Evolutionary conservation across 2,888 invertebrate species (phyloP).

Genomic region (Drosophila bunnanda): DNA sequence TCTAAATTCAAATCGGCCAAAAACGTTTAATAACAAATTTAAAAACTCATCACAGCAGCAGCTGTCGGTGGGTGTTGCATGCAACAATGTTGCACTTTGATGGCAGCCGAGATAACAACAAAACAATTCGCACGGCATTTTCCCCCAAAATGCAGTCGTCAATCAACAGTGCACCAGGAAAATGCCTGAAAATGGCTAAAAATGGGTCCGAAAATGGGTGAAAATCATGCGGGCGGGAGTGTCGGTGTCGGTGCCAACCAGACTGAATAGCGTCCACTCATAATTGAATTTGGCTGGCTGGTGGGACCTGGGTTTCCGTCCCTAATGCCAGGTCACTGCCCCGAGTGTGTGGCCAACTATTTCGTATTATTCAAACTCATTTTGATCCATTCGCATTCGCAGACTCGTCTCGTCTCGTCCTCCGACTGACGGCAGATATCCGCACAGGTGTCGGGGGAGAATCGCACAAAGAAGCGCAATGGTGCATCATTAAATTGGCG

Average conservation of each 20-base stretch:
- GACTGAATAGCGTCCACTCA: constrained; percentile 53
- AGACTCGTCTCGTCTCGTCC: neutral
- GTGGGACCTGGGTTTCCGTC: neutral
- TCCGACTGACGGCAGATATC: constrained; percentile 2
- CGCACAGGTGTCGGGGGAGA: constrained; percentile 12
- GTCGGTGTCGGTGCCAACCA: constrained; percentile 6
- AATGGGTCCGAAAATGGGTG: constrained; percentile 6
- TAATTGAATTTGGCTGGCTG: constrained; percentile 81
- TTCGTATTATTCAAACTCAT: constrained; percentile 75
- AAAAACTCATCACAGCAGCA: constrained; percentile 68
- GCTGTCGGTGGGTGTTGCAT: constrained; percentile 17
- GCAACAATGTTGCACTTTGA: constrained; percentile 60
- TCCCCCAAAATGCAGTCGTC: constrained; percentile 60
- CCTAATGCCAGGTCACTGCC: constrained; percentile 25
- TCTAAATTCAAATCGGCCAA: constrained; percentile 74
- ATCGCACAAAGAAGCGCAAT: constrained; percentile 14
- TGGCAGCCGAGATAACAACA: constrained; percentile 43
- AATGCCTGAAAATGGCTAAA: constrained; percentile 1
- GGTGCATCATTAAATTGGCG: constrained; percentile 11
- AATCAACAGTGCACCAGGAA: constrained; percentile 51
- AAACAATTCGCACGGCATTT: constrained; percentile 48
- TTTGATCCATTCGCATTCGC: constrained; percentile 50
- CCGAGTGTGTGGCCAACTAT: constrained; percentile 40
- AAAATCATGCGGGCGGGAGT: constrained; percentile 14
- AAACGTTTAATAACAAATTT: constrained; percentile 73